Evolutionary conservation across 2,888 invertebrate genomes (phyloP).

Genomic region (Dicranocentrus wangi): DNA sequence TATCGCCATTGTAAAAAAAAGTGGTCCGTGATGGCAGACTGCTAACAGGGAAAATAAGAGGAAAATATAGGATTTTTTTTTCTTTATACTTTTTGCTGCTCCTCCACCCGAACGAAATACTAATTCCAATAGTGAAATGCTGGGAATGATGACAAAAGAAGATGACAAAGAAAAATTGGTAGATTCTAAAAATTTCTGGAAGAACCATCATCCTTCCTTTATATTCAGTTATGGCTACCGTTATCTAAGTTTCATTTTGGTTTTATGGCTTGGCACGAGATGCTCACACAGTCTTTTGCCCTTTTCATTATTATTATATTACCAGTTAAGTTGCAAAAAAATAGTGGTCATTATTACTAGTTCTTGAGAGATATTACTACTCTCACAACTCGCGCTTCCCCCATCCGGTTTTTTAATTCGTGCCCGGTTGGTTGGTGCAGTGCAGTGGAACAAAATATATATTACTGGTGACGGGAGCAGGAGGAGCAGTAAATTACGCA

Average conservation of each 20-base stretch:
- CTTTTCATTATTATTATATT: conserved; percentile 4
- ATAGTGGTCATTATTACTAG: neutral
- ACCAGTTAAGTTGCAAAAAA: neutral
- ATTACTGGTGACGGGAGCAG: no score
- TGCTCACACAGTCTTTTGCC: neutral
- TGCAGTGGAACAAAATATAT: neutral
- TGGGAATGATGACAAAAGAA: conserved; percentile 5
- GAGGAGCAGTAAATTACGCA: neutral
- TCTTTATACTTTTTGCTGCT: neutral
- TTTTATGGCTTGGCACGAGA: conserved; percentile 6
- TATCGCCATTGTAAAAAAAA: neutral
- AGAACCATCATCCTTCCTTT: neutral
- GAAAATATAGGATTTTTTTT: neutral
- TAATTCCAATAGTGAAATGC: neutral
- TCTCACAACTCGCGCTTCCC: no score
- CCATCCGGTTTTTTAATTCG: no score
- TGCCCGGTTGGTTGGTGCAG: no score
- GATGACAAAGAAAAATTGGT: conserved; percentile 1
- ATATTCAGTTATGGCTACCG: neutral
- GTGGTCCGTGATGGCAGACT: no score
- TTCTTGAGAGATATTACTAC: neutral
- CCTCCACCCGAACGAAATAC: conserved; percentile 7
- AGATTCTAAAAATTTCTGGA: neutral
- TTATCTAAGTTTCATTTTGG: neutral
- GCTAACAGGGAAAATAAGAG: neutral